Evolutionary conservation across 2,888 invertebrate genomes (phyloP).

Genomic region (Anoncus sp.): DNA sequence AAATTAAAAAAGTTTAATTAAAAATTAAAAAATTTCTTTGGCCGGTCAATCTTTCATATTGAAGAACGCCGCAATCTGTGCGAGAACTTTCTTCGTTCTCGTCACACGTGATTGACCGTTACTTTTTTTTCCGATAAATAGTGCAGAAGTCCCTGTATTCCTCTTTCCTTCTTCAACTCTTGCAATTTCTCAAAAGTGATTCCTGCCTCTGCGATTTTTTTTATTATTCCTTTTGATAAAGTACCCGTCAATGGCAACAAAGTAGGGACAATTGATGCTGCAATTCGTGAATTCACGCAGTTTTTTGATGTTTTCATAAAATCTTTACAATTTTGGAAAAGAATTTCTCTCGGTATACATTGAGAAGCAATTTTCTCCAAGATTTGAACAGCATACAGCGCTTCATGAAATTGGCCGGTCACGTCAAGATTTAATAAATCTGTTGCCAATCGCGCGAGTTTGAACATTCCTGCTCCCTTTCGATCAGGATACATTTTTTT

Average conservation of each 20-base stretch:
- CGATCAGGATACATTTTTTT: slow-evolving; percentile 45
- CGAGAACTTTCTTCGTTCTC: no score
- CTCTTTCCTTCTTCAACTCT: no score
- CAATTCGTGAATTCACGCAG: not conserved
- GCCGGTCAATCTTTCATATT: no score
- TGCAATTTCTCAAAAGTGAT: no score
- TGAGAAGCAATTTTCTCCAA: slow-evolving; percentile 35
- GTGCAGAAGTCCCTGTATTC: no score
- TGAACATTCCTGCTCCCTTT: slow-evolving; percentile 50
- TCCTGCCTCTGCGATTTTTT: not conserved
- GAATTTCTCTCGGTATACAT: not conserved
- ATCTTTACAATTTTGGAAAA: slow-evolving; percentile 13
- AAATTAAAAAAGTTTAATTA: no score
- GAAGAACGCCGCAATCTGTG: no score
- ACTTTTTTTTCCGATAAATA: no score
- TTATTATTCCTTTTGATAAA: not conserved
- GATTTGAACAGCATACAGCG: slow-evolving; percentile 53
- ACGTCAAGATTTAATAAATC: slow-evolving; percentile 35
- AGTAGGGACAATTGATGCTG: not conserved
- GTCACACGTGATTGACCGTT: no score
- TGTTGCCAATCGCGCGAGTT: slow-evolving; percentile 36
- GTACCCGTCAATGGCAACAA: not conserved
- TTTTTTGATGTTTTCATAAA: slow-evolving; percentile 10
- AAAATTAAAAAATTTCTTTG: no score
- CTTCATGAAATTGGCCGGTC: slow-evolving; percentile 52